Conservation (phyloP, 2,888 invertebrate genomes). For the Megalurothrips usitatus region DNA sequence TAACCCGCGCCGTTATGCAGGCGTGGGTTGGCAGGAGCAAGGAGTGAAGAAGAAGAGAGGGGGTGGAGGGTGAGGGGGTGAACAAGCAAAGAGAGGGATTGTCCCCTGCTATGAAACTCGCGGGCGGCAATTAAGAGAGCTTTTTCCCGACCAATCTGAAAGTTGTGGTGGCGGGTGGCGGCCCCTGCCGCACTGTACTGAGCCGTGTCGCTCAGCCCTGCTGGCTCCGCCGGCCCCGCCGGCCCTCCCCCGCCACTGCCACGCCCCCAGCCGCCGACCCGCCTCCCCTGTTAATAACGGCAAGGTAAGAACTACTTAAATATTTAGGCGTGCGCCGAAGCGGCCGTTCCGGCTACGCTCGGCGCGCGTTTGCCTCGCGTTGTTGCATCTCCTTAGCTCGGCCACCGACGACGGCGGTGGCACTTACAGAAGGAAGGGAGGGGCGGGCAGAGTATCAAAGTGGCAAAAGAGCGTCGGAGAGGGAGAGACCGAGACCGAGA, state of each 20-base stretch:
- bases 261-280: not conserved
- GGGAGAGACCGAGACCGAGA: no score
- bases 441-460: no score
- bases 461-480: no score
- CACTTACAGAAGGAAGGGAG: no score
- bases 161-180: not conserved
- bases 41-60: no score
- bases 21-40: no score
- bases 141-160: constrained; percentile 8
- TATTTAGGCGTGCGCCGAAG: not conserved
- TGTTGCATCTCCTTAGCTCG: no score
- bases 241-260: not conserved
- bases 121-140: constrained; percentile 1
- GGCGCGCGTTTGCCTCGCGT: no score
- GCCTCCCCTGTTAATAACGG: not conserved
- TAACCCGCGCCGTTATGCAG: no score
- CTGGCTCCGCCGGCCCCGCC: not conserved
- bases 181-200: not conserved
- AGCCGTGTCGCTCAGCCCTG: not conserved
- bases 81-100: not conserved
- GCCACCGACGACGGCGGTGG: no score
- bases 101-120: not conserved
- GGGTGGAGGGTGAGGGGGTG: no score
- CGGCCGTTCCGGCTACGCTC: no score
- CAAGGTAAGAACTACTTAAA: constrained; percentile 18